Base-by-base conservation (phyloP, 2,888 invertebrate species). In the Trissolcus japonicus region DNA sequence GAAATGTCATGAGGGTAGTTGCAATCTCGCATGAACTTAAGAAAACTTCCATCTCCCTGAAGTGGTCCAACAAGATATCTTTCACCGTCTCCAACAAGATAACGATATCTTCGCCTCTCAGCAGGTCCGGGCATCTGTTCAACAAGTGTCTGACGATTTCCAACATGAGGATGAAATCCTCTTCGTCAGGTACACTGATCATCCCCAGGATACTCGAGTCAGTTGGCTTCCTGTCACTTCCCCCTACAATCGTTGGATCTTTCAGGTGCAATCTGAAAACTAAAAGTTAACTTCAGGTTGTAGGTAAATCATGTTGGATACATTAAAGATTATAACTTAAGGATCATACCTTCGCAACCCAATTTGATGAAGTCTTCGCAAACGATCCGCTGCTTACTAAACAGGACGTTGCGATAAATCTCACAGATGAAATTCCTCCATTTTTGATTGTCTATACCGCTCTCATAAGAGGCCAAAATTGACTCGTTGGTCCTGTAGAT, bases 401-500 rank as follows among this genome's bases (percentile, higher is more conserved):
- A 43, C 19, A 85, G 78, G 14, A 91, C 82, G 41, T 89, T 82
- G 13, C 78, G 77, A 76, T 90, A 90, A 50, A 91, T 87, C 40
- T 82, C 83, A 60, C 84, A 83, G 11, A 91, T 80, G 48, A 88
- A 87, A 19, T 79, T 83, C 11, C 86, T 89, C 92, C 92, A 92
- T 16, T 84, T 83, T 1, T 81, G 79, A 88, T 89, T 89, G 71
- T 89, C 83, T 61, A 81, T 80, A 76, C 88, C 89, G 0, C 89
- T 88, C 14, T 85, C 84, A 17, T 86, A 80, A 21, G 88, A 71
- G 6, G 81, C 82, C 63, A 87, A 83, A 14, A 68, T 76, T 2
- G 83, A 87, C 19, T 91, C 91, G 63, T 87, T 85, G 0, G 92
- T 92, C 85, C 91, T 90, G 83, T 92, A 92, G 35, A 91, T 83